A percentile compares a stretch with the other conserved stretches of the same genome.
These are phyloP conservation scores for Melanostigma gelatinosum DNA, from an alignment of 2,113 vertebrate genomes.

Conservation along the genomic window DNA sequence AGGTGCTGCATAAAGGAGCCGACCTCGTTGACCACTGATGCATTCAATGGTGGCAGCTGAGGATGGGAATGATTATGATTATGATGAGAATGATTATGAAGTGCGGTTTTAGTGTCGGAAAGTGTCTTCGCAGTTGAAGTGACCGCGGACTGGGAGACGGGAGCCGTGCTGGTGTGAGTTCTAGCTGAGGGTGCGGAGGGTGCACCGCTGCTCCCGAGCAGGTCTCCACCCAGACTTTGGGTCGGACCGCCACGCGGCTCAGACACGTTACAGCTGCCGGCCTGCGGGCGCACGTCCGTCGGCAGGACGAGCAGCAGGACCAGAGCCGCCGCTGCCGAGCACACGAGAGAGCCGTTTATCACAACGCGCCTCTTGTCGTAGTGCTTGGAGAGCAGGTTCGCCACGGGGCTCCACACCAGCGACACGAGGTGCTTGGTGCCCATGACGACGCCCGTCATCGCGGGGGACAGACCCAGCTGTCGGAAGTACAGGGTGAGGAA, in stretches of 20 bases:
- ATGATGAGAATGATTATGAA: neutral
- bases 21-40: neutral
- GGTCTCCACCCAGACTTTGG: neutral
- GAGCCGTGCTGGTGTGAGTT: neutral
- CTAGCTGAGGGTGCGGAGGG: neutral
- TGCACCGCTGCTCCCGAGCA: neutral
- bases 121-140: neutral
- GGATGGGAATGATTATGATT: neutral
- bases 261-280: constrained; percentile 74
- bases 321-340: constrained; percentile 79
- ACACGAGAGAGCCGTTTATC: constrained; percentile 77
- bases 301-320: constrained; percentile 83
- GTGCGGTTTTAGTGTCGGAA: neutral
- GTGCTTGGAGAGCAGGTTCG: constrained; percentile 79
- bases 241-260: neutral
- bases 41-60: neutral
- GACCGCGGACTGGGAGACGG: neutral
- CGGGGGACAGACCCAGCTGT: constrained; percentile 85
- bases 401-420: constrained; percentile 82
- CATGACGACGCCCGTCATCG: constrained; percentile 86
- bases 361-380: constrained; percentile 82
- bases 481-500: constrained; percentile 91
- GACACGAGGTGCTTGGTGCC: constrained; percentile 81
- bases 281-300: neutral
- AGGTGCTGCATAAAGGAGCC: neutral